Base-by-base conservation (phyloP, 1,140 invertebrate species). In the Drosophila pallidifrons region DNA sequence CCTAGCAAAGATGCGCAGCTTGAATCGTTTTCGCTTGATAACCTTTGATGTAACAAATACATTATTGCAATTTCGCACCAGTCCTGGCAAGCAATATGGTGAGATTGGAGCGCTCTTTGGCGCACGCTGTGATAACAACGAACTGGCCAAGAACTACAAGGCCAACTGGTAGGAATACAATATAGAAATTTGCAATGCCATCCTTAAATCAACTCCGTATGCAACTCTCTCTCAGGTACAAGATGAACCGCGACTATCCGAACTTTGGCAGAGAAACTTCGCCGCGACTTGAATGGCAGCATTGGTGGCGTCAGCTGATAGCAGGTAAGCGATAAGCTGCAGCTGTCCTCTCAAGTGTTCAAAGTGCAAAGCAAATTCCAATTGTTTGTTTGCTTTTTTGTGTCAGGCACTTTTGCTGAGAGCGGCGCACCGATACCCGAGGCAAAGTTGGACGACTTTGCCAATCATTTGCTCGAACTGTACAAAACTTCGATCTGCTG, bases 21-120 rank as follows among this genome's bases (percentile, higher is more conserved):
- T 93, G 28, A 81, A 93, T 20, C 93, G 91, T 43, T 93, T 94
- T 25, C 93, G 94, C 64, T 92, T 98, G 72, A 94, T 98, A 51
- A 98, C 97, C 11, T 97, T 98, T 90, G 97, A 98, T 93, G 95
- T 97, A 10, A 98, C 96, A 5, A 96, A 97, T 70, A 98, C 97
- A 0, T 91, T 98, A 46, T 91, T 98, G 20, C 95, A 95, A 87
- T 96, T 97, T 80, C 93, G 94, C 20, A 94, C 94, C 3, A 93
- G 94, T 54, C 94, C 96, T n/a, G 96, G 95, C 54, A 93, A 96
- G 61, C 94, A 96, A 80, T 98, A 98, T 92, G 93, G 94, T 1
- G 93, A 94, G 74, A 94, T 96, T 52, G 96, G 95, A 1, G 93
- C 93, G 0, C 93, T 95, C 43, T 94, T 96, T 91, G 97, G 97